Percentiles rank a stretch among this genome's conserved stretches.
Conservation (phyloP, 1,140 invertebrate species). For the Megalopta genalis region DNA sequence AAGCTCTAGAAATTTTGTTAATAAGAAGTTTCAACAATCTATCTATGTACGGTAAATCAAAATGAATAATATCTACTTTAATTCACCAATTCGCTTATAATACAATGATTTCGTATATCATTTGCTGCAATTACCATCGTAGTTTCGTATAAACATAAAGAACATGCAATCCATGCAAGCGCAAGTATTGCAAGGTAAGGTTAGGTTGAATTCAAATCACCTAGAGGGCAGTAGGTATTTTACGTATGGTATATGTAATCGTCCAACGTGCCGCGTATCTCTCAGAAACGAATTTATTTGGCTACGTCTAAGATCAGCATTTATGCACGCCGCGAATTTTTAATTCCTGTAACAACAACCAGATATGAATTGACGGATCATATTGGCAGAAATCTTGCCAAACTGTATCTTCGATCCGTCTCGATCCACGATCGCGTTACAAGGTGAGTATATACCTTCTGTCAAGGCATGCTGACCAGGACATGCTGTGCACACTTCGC, state of each 20-base stretch:
- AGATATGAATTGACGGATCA: constrained; percentile 59
- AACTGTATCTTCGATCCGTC: constrained; percentile 27
- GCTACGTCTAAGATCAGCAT: constrained; percentile 34
- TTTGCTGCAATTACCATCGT: not conserved
- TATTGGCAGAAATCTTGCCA: constrained; percentile 24
- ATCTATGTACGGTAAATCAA: constrained; percentile 10
- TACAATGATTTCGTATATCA: not conserved
- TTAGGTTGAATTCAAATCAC: constrained; percentile 31
- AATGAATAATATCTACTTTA: not conserved
- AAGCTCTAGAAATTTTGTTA: not conserved
- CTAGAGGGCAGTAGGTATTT: constrained; percentile 54
- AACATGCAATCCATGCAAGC: not conserved
- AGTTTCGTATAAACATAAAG: constrained; percentile 30
- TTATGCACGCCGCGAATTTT: constrained; percentile 20
- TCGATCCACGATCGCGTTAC: constrained; percentile 46
- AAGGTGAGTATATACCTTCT: constrained; percentile 53
- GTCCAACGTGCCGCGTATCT: constrained; percentile 63
- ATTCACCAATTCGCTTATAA: not conserved
- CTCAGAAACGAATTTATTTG: constrained; percentile 32
- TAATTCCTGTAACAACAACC: constrained; percentile 12
- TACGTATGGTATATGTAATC: constrained; percentile 48
- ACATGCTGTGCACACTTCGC: constrained; percentile 29
- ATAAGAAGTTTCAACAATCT: not conserved
- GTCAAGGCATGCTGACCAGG: constrained; percentile 59
- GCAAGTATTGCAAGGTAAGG: constrained; percentile 14